These are phyloP conservation scores for Apotomis capreana DNA, from an alignment of 2,888 invertebrate species.

Conservation along the genomic window DNA sequence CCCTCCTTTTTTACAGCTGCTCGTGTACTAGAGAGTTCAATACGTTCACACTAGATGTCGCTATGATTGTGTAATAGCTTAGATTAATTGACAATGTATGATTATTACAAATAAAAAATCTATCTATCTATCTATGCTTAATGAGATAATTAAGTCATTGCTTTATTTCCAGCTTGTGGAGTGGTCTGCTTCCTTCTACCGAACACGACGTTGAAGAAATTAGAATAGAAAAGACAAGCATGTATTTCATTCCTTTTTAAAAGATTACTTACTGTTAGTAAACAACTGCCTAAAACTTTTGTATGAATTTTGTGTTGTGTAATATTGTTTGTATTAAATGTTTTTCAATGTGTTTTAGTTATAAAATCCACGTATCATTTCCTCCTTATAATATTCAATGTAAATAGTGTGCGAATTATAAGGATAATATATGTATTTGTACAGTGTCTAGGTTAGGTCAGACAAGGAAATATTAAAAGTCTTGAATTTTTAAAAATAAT, in stretches of 20 bases:
- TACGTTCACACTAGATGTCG: slow-evolving; percentile 18
- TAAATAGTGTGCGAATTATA: slow-evolving; percentile 24
- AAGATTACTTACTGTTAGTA: too few species aligned
- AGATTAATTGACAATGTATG: too few species aligned
- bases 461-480: slow-evolving; percentile 53
- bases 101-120: too few species aligned
- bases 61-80: too few species aligned
- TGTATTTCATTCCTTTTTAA: too few species aligned
- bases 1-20: too few species aligned
- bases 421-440: neutral
- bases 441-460: slow-evolving; percentile 7
- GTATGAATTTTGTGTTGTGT: neutral
- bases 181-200: slow-evolving; percentile 69
- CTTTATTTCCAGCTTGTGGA: slow-evolving; percentile 67
- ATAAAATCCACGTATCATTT: slow-evolving; percentile 1
- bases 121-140: too few species aligned
- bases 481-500: slow-evolving; percentile 70
- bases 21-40: neutral
- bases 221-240: slow-evolving; percentile 56
- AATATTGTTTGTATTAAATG: neutral
- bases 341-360: neutral
- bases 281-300: slow-evolving; percentile 11
- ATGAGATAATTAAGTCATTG: slow-evolving; percentile 15
- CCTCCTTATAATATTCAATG: slow-evolving; percentile 10
- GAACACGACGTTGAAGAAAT: slow-evolving; percentile 75